Base-by-base conservation (phyloP, 2,888 invertebrate species). In the Rhogogaster chlorosoma region DNA sequence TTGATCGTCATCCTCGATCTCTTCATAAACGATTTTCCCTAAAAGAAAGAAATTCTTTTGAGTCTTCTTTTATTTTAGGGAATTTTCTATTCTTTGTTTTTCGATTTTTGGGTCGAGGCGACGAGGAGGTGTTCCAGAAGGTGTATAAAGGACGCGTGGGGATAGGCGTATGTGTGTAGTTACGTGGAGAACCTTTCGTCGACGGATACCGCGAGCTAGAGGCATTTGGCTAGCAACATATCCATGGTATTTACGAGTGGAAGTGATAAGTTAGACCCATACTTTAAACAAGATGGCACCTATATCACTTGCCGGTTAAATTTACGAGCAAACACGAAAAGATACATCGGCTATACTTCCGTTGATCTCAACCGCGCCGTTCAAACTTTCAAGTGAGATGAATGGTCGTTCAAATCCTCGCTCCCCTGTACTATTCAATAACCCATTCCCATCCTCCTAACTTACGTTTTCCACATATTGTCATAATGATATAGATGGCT, bases 321-420 rank as follows among this genome's bases (percentile, higher is more conserved):
- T 88, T 87, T 87, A 87, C 87, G 87, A 85, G 86, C 77, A 86
- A 84, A 73, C 84, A 57, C 32, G 71, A 67, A 61, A 75, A 64
- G 86, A 83, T 82, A 85, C 86, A 85, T 88, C 87, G 88, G 87
- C 87, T 87, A 88, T 87, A 88, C 88, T 88, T 88, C 84, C 86
- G 83, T 78, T 49, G 38, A 84, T 67, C 84, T 71, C 64, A 75
- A 49, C 53, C 75, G 84, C 53, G 4, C 36, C 67, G 67, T 32
- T 67, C 67, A 45, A 45, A n/a, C 32, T 57, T 32, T 57, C 57
- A 80, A 80, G 57, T 77, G 77, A 77, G 77, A 73, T 73, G 77
- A 77, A 53, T 77, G 75, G 45, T 53, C 32, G 77, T 53, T 53
- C 6, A 29, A n/a, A 77, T 77, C n/a, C 18, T 15, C 22, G 26